Conservation (phyloP, 2,797 vertebrate genomes). For the Ciconia nigra region DNA sequence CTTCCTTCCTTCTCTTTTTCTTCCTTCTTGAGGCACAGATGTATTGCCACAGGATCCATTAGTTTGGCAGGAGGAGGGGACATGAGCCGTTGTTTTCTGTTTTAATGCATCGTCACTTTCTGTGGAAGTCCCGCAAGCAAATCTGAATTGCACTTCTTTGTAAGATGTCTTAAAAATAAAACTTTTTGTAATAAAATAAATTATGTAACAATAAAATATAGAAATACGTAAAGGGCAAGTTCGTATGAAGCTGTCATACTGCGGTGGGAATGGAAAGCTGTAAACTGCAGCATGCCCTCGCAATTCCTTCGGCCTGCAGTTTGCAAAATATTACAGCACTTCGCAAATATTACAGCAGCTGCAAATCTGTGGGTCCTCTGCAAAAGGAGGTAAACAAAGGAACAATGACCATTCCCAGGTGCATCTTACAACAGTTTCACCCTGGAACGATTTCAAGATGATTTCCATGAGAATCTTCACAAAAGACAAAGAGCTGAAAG, state of each 20-base stretch:
- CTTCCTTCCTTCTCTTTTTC: background rate
- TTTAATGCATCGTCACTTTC: background rate
- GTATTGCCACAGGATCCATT: background rate
- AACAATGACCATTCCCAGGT: background rate
- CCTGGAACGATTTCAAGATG: background rate
- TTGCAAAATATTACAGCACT: no score
- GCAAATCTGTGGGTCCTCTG: no score
- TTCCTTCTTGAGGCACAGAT: background rate
- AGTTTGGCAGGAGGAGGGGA: background rate
- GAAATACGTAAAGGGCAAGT: no score
- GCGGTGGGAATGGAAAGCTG: background rate
- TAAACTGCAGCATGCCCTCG: background rate
- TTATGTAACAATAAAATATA: background rate
- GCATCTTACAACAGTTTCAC: background rate
- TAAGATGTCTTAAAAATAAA: background rate
- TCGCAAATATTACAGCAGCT: no score
- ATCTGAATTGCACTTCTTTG: background rate
- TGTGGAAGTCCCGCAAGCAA: background rate
- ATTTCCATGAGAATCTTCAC: background rate
- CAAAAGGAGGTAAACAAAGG: background rate
- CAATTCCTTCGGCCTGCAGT: background rate
- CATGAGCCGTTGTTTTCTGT: background rate
- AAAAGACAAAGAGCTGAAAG: background rate
- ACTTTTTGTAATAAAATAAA: background rate
- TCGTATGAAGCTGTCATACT: background rate